Evolutionary conservation across 2,113 vertebrate species (phyloP), one percentile per base, ranked within the genome.

Genomic region (Cranoglanis bouderius): DNA sequence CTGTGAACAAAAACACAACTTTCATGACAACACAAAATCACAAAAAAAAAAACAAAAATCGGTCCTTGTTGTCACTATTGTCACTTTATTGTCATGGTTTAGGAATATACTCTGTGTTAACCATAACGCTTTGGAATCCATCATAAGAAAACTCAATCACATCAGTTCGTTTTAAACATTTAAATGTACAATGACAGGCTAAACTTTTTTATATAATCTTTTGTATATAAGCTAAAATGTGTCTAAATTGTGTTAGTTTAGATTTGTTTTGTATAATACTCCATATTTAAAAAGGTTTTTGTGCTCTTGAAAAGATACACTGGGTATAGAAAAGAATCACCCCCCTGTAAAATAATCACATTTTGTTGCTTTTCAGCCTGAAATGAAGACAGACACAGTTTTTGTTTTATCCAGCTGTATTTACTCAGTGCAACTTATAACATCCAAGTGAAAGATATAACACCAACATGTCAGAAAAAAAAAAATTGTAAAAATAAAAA

Each of bases 1-100:
- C 14, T n/a, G 57, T 29, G 67, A 55, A 63, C 85, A 84, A 81
- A 80, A 82, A 74, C 74, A 74, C 70, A 74, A 9, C 46, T 46
- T 46, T 49, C 8, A 49, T 49, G 46, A 49, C 32, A 72, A 6
- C 35, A 7, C 7, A 75, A 40, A 24, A 74, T 9, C 35, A 35
- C 5, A 14, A 9, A n/a, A 67, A 13, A 18, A 19, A 9, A n/a
- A 67, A 13, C 18, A 19, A 38, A 38, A 24, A 43, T 19, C 2
- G 32, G 14, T 18, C 6, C 5, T 35, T 70, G 2, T 24, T 43
- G 9, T 5, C 40, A 75, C 9, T 10, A 46, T 75, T 26, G 40
- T 43, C 24, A 26, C 21, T 10, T 75, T 72, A 40, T 72, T 40
- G 35, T 21, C 35, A 43, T 24, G 72, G 38, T 75, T 40, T 18